Conservation (phyloP, 2,113 vertebrate genomes). For the Ictalurus furcatus region DNA sequence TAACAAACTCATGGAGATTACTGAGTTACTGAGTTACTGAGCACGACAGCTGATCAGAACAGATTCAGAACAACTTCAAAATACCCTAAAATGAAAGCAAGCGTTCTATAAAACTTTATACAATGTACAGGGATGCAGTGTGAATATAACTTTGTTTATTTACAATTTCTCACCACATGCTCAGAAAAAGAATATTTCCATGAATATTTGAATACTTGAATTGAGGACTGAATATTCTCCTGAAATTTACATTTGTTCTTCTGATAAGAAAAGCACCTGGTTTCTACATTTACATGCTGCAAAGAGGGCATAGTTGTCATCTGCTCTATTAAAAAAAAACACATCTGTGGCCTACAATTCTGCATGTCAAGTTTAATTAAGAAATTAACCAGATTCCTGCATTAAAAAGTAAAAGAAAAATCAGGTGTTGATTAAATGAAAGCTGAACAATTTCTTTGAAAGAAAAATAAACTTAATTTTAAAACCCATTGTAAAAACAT, state of each 20-base stretch:
- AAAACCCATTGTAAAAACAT: neutral
- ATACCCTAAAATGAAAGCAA: neutral
- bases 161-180: neutral
- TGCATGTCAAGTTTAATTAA: neutral
- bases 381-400: neutral
- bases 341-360: neutral
- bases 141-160: neutral
- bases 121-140: neutral
- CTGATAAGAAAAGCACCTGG: neutral
- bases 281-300: neutral
- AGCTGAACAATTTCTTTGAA: neutral
- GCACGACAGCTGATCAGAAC: neutral
- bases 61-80: neutral
- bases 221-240: neutral
- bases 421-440: neutral
- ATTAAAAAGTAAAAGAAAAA: too few relatives aligned
- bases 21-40: neutral
- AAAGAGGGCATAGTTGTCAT: neutral
- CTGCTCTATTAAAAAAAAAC: neutral
- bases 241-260: neutral
- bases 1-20: neutral
- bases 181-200: neutral
- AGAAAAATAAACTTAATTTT: too few relatives aligned
- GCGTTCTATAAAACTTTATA: neutral
- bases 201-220: neutral